A percentile compares a stretch with the other conserved stretches of the same genome.
These are phyloP conservation scores for Meloidogyne hapla DNA, from an alignment of 1,140 invertebrate species.

Conservation along the genomic window DNA sequence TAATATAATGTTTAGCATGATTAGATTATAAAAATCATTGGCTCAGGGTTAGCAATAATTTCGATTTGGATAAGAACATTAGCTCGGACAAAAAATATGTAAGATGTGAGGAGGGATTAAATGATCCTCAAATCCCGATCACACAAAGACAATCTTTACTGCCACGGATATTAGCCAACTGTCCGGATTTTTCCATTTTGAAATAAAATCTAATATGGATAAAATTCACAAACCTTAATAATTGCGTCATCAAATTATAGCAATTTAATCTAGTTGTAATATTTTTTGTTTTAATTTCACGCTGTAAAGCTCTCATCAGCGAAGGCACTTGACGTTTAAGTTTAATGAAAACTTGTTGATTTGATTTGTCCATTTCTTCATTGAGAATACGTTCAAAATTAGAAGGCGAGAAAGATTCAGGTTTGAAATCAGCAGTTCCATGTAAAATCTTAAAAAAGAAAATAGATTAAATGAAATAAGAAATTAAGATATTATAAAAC, in stretches of 20 bases:
- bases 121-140: no score
- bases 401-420: slow-evolving; percentile 9
- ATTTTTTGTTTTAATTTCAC: slow-evolving; percentile 87
- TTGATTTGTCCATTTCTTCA: slow-evolving; percentile 25
- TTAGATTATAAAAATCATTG: no score
- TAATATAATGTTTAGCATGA: no score
- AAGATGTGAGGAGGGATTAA: no score
- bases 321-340: slow-evolving; percentile 64
- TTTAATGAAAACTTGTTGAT: slow-evolving; percentile 10
- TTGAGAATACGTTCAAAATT: slow-evolving; percentile 20
- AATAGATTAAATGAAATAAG: not conserved
- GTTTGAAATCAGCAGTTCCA: not conserved
- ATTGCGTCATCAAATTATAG: slow-evolving; percentile 83
- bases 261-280: slow-evolving; percentile 88
- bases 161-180: no score
- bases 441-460: slow-evolving; percentile 3
- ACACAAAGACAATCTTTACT: no score
- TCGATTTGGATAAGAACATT: no score
- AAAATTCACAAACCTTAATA: slow-evolving; percentile 70
- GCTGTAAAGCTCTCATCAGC: slow-evolving; percentile 83
- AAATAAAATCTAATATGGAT: not conserved
- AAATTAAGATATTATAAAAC: slow-evolving; percentile 10
- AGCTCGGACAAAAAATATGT: no score
- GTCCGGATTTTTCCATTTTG: no score
- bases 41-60: no score